Conservation (phyloP, 2,113 vertebrate species). For the Falco punctatus region DNA sequence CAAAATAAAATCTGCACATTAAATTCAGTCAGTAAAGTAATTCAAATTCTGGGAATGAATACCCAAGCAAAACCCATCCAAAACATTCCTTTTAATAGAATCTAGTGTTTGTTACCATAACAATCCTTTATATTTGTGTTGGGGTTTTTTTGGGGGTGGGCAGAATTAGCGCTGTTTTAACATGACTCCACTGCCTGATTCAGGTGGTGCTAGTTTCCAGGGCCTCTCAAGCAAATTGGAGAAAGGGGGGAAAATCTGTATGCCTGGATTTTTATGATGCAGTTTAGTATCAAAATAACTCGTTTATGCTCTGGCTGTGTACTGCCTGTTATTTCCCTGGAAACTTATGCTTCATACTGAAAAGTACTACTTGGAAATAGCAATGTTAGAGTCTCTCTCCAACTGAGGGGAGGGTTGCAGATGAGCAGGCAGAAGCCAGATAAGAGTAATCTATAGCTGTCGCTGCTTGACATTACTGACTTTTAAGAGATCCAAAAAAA, state of each 20-base stretch:
- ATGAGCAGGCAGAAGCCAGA: not conserved
- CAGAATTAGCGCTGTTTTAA: constrained; percentile 27
- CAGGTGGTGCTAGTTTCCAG: not conserved
- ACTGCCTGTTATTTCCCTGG: constrained; percentile 16
- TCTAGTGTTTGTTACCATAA: constrained; percentile 42
- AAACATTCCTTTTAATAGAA: constrained; percentile 22
- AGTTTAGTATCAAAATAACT: not conserved
- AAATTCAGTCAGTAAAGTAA: not conserved
- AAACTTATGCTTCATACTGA: not conserved
- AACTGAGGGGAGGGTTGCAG: not conserved
- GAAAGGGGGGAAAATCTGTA: not conserved
- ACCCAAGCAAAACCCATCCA: not conserved
- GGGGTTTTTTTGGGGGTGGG: not conserved
- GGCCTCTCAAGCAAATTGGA: not conserved
- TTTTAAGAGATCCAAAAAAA: constrained; percentile 37
- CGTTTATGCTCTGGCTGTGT: not conserved
- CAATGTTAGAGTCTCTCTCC: not conserved
- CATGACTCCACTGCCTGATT: not conserved
- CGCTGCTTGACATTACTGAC: constrained; percentile 26
- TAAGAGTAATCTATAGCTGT: not conserved
- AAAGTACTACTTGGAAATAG: not conserved
- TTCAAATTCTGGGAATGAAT: not conserved
- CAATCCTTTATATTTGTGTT: not conserved
- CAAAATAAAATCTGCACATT: not conserved
- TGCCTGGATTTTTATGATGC: constrained; percentile 24